Evolutionary conservation across 2,888 invertebrate species (phyloP).

Genomic region (Pyrocoelia pectoralis): DNA sequence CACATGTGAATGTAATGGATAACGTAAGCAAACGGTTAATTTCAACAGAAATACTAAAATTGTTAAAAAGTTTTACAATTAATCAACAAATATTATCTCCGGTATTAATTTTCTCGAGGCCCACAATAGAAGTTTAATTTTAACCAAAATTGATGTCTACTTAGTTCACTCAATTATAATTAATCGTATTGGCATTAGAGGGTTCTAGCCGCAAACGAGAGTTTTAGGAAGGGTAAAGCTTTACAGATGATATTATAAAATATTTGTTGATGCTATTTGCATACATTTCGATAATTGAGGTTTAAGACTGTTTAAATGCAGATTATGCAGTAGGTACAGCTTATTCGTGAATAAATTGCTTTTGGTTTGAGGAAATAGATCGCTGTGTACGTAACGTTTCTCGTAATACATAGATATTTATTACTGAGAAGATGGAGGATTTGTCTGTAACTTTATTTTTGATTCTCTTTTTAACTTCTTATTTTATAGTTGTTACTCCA

Average conservation of each 20-base stretch:
- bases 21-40: too few relatives aligned
- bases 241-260: background rate
- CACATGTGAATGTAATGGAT: too few relatives aligned
- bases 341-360: too few relatives aligned
- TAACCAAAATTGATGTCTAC: constrained; percentile 8
- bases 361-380: too few relatives aligned
- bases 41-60: too few relatives aligned
- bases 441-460: too few relatives aligned
- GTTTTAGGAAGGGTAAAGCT: background rate
- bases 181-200: constrained; percentile 11
- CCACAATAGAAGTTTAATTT: constrained; percentile 6
- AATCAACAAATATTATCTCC: background rate
- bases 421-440: too few relatives aligned
- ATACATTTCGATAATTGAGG: background rate
- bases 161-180: constrained; percentile 13
- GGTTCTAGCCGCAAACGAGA: constrained; percentile 9
- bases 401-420: too few relatives aligned
- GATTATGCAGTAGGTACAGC: background rate
- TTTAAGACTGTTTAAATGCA: background rate
- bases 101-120: background rate
- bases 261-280: constrained; percentile 3
- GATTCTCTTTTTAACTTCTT: too few relatives aligned
- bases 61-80: background rate
- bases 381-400: too few relatives aligned
- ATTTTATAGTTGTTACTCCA: too few relatives aligned